These are phyloP conservation scores for Spheniscus humboldti DNA, from an alignment of 2,797 vertebrate genomes.

Conservation along the genomic window DNA sequence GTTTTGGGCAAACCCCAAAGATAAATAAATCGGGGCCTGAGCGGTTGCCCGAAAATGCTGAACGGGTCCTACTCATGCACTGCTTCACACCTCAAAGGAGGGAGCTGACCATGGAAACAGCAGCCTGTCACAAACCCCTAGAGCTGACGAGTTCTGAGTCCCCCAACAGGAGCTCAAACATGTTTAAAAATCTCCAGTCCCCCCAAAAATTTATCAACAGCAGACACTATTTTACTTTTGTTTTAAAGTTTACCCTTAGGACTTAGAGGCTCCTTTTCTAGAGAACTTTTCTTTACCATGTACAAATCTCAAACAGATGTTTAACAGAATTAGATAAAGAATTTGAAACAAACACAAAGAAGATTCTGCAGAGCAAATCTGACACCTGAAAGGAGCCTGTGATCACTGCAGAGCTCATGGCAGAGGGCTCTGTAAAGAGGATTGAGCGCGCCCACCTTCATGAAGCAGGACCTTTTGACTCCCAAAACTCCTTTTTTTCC, in stretches of 20 bases:
- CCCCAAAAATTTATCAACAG: neutral
- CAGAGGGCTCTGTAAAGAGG: neutral
- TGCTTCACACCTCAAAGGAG: neutral
- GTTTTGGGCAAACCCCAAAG: neutral
- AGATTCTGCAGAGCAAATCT: neutral
- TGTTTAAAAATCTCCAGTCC: neutral
- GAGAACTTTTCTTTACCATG: neutral
- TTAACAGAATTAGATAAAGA: neutral
- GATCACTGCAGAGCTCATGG: neutral
- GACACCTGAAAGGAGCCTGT: neutral
- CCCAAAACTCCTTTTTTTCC: neutral
- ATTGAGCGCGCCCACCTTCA: rapidly evolving
- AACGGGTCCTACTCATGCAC: neutral
- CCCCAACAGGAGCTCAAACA: neutral
- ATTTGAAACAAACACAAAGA: neutral
- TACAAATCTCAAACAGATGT: too few species aligned
- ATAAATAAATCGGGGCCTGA: neutral
- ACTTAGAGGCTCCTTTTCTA: neutral
- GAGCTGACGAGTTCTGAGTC: neutral
- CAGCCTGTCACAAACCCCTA: neutral
- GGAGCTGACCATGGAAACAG: neutral
- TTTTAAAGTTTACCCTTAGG: neutral
- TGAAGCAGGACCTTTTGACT: neutral
- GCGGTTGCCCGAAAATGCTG: neutral
- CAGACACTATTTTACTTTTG: neutral